Evolutionary conservation across 2,113 vertebrate species (phyloP), one percentile per base, ranked within the genome.

Genomic region (Paracanthobrama guichenoti): DNA sequence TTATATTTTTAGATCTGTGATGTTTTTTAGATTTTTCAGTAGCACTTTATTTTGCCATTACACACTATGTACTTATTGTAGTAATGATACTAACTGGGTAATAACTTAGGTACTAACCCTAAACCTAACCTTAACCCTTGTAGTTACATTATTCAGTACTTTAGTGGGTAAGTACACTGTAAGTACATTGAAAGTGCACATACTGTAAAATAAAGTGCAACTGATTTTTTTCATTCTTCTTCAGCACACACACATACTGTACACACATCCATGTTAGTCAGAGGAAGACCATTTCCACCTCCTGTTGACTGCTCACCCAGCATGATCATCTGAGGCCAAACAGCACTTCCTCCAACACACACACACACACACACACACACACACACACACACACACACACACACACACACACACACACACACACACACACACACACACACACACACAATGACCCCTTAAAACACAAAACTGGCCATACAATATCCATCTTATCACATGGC

Each of bases 251-350:
- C 26, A 53, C 3, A 39, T 50, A 22, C 53, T 55, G 53, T 6
- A 55, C 9, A 42, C 22, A 26, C 6, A 59, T 86, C 86, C 79
- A 75, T 86, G 79, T 78, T 76, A 59, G 44, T 78, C 50, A 74
- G 71, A 82, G 46, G 64, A 74, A 81, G 73, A 79, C 26, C 35
- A 48, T 87, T 88, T 91, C 86, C 81, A 79, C 91, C 92, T 91
- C 91, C 91, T 89, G 81, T 77, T 71, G 88, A 89, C 91, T 84
- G 82, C 85, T 85, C 14, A 86, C 90, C 89, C 90, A 89, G 91
- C 87, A 87, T 89, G 89, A 92, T 91, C 92, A 92, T 95, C 92
- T 91, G 80, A 89, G 88, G 88, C 90, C 87, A 92, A 94, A 93
- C 91, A 91, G 86, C 84, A 84, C 89, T 93, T 93, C 92, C 92